Conservation (phyloP, 2,113 vertebrate species). For the Hemiscyllium ocellatum region DNA sequence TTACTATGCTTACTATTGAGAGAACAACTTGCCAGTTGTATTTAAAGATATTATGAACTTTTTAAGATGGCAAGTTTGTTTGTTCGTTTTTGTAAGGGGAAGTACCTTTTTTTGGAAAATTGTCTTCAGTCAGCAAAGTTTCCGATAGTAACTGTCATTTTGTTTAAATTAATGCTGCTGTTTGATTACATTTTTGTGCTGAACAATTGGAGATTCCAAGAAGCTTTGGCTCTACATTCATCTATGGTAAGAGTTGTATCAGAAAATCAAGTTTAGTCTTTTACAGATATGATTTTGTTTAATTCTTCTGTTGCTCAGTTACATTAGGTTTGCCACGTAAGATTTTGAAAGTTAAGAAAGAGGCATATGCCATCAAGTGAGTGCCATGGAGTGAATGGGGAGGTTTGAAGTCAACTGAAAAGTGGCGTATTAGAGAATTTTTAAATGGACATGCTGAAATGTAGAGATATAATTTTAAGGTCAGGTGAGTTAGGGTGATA, state of each 20-base stretch:
- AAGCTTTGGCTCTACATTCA: background rate
- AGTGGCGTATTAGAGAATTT: background rate
- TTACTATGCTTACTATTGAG: background rate
- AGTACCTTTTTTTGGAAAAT: background rate
- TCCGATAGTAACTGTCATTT: background rate
- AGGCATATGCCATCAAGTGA: background rate
- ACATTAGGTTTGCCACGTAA: background rate
- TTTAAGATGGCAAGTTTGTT: no score
- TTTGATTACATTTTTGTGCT: background rate
- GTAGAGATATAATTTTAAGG: background rate
- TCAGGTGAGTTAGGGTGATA: background rate
- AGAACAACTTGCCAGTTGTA: background rate
- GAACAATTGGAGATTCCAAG: background rate
- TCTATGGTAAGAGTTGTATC: background rate
- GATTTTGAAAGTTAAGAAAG: background rate
- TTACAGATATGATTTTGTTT: background rate
- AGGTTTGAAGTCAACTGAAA: background rate
- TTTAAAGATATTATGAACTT: no score
- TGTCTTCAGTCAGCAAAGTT: background rate
- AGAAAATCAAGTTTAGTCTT: background rate
- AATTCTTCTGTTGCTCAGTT: background rate
- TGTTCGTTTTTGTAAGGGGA: background rate
- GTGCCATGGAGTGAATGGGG: no score
- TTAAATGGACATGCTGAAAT: background rate
- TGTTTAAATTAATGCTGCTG: background rate